phyloP scores from a whole-genome alignment of 1,140 invertebrate genomes.

The Dysdera silvatica region DNA sequence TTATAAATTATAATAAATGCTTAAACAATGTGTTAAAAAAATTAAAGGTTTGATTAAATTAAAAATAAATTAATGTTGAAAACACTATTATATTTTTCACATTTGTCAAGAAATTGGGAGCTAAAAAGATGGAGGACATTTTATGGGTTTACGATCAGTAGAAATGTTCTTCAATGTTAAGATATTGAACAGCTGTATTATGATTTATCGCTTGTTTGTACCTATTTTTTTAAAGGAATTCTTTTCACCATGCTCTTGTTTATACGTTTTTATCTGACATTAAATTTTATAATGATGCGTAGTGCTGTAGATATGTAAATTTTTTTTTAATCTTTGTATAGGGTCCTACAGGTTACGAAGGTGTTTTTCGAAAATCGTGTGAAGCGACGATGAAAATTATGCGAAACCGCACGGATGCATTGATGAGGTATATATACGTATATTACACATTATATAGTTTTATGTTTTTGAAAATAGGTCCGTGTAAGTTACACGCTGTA shows the following conservation, averaged over 20 bases:
- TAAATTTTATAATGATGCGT: not conserved
- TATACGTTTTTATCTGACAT: not conserved
- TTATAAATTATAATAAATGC: not conserved
- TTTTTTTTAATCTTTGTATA: constrained; percentile 6
- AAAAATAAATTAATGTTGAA: not conserved
- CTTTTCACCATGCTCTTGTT: not conserved
- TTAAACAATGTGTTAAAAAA: too few relatives aligned
- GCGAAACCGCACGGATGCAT: constrained; percentile 66
- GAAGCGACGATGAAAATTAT: constrained; percentile 81
- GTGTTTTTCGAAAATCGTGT: constrained; percentile 79
- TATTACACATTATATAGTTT: too few relatives aligned
- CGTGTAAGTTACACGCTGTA: too few relatives aligned
- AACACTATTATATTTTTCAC: too few relatives aligned
- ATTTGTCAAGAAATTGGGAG: too few relatives aligned
- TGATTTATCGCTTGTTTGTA: too few relatives aligned
- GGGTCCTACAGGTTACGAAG: constrained; percentile 82
- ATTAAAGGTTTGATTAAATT: not conserved
- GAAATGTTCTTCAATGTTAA: too few relatives aligned
- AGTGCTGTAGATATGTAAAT: not conserved
- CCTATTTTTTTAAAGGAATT: not conserved
- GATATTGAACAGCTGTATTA: too few relatives aligned
- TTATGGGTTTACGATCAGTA: too few relatives aligned
- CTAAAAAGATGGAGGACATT: too few relatives aligned
- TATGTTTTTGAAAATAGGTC: too few relatives aligned
- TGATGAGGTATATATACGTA: constrained; percentile 72